These are phyloP conservation scores for Rhagoletis pomonella DNA, from an alignment of 1,140 invertebrate genomes.

Conservation along the genomic window DNA sequence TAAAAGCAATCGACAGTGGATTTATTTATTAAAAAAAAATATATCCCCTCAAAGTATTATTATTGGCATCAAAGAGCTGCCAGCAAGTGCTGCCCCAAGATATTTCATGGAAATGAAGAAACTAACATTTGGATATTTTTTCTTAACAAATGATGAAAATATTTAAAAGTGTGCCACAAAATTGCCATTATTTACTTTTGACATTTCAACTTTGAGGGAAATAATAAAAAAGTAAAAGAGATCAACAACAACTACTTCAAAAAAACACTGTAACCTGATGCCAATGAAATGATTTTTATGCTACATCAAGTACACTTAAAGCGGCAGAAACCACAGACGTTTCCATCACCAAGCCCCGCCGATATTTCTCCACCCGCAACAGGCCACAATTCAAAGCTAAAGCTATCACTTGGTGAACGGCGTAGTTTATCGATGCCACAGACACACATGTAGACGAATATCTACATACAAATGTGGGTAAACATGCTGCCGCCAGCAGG, in stretches of 20 bases:
- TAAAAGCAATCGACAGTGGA: no score
- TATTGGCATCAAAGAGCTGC: not conserved
- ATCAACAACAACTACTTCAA: not conserved
- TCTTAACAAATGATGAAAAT: not conserved
- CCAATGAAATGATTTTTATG: conserved; percentile 34
- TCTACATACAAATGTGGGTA: not conserved
- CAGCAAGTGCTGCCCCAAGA: not conserved
- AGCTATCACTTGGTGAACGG: not conserved
- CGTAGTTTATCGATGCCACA: not conserved
- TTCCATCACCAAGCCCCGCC: not conserved
- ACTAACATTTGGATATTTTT: not conserved
- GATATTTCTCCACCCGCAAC: not conserved
- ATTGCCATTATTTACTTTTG: conserved; percentile 22
- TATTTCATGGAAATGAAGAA: not conserved
- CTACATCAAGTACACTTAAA: conserved; percentile 15
- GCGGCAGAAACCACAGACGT: not conserved
- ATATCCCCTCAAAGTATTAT: no score
- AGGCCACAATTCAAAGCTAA: not conserved
- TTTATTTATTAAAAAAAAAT: no score
- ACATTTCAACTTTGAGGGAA: conserved; percentile 9
- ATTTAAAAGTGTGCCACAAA: conserved; percentile 20
- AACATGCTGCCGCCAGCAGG: not conserved
- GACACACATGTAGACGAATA: not conserved
- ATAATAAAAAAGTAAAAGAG: not conserved
- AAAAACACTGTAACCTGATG: conserved; percentile 38